Conservation (phyloP, 1,140 invertebrate species). For the Bathynomus jamesi region DNA sequence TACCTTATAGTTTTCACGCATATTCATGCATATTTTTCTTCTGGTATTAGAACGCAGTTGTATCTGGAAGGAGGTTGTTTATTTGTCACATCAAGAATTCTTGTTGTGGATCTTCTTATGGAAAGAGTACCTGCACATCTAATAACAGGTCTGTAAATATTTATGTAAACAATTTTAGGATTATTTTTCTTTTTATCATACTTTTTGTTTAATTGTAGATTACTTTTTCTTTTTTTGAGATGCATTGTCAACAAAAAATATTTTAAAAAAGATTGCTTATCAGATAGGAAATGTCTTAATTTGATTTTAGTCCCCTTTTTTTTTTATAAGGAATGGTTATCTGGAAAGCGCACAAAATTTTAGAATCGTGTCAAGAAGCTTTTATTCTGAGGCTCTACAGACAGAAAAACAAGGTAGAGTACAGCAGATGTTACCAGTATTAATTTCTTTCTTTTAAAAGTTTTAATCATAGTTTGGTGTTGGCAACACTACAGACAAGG, state of each 20-base stretch:
- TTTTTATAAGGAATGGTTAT: constrained; percentile 28
- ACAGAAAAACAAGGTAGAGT: constrained; percentile 79
- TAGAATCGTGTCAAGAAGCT: constrained; percentile 89
- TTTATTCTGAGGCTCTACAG: constrained; percentile 84
- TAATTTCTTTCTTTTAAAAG: no score
- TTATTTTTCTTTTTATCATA: background rate
- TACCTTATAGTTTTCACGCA: no score
- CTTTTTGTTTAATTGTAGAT: background rate
- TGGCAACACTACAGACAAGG: no score
- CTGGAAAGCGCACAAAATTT: constrained; percentile 49
- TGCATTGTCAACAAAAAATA: background rate
- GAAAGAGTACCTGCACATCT: constrained; percentile 79
- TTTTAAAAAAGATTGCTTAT: background rate
- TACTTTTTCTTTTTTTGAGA: background rate
- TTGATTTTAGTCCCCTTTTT: no score
- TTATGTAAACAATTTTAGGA: background rate
- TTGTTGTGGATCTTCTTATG: constrained; percentile 94
- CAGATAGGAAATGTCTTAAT: no score
- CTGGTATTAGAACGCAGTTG: constrained; percentile 40
- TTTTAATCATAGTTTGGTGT: no score
- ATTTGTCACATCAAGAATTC: constrained; percentile 79
- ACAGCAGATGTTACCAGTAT: no score
- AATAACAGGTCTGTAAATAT: constrained; percentile 44
- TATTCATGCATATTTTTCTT: no score
- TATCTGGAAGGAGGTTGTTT: constrained; percentile 89